A percentile compares a stretch with the other conserved stretches of the same genome.
Conservation (phyloP, 2,888 invertebrate species). For the Slavum lentiscoides region DNA sequence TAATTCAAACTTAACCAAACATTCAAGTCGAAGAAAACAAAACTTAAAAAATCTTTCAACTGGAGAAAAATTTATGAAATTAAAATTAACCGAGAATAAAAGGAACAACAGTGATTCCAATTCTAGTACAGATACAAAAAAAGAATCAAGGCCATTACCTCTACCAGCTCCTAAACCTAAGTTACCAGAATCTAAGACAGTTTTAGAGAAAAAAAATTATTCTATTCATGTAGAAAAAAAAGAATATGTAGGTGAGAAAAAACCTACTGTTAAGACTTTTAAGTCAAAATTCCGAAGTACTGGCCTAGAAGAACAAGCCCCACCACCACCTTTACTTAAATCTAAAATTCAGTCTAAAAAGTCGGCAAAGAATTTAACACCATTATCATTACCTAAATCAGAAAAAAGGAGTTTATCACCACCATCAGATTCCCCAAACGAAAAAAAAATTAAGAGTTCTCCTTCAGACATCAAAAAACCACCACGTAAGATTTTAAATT, state of each 20-base stretch:
- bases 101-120: conserved; percentile 58
- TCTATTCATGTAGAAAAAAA: conserved; percentile 77
- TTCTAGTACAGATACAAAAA: conserved; percentile 55
- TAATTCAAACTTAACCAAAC: conserved; percentile 15
- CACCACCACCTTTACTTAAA: conserved; percentile 68
- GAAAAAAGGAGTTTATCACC: conserved; percentile 50
- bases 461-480: conserved; percentile 28
- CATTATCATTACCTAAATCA: conserved; percentile 23
- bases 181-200: conserved; percentile 55
- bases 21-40: conserved; percentile 37
- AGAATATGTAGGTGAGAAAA: conserved; percentile 72
- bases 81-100: conserved; percentile 57
- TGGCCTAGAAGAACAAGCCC: conserved; percentile 83
- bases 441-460: conserved; percentile 39
- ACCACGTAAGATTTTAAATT: conserved; percentile 40
- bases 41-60: conserved; percentile 44
- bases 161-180: conserved; percentile 55
- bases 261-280: conserved; percentile 89
- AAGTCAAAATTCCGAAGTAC: conserved; percentile 90
- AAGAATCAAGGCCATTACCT: conserved; percentile 40
- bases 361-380: conserved; percentile 18
- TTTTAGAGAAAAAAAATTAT: conserved; percentile 68
- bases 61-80: conserved; percentile 46
- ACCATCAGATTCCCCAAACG: conserved; percentile 26
- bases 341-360: conserved; percentile 44